phyloP scores from a whole-genome alignment of 2,113 vertebrate genomes.

The Nettapus auritus region DNA sequence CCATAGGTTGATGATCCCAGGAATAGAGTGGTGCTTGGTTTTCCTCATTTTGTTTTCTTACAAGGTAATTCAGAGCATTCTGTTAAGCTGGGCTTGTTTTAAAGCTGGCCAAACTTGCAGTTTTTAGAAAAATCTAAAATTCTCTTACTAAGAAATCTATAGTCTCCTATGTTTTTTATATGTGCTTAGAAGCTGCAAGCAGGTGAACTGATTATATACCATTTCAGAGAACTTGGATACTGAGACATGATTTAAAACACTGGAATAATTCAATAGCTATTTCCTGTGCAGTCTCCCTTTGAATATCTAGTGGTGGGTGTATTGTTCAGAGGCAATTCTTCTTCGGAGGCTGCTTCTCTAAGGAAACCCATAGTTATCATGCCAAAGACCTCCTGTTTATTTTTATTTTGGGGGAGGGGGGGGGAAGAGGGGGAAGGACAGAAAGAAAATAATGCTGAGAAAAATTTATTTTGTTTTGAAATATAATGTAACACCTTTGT shows the following conservation, averaged over 20 bases:
- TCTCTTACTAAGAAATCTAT: not conserved
- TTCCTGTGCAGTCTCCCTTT: not conserved
- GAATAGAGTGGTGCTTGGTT: not conserved
- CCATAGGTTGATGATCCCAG: not conserved
- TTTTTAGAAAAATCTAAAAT: not conserved
- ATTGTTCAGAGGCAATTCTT: not conserved
- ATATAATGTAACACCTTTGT: fast-evolving
- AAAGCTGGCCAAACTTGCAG: not conserved
- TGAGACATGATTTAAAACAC: not conserved
- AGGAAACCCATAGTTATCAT: not conserved
- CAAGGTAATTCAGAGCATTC: not conserved
- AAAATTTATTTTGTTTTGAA: not conserved
- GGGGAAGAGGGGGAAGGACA: too few relatives aligned
- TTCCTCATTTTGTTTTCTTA: not conserved
- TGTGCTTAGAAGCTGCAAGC: not conserved
- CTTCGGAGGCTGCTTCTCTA: not conserved
- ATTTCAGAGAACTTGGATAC: not conserved
- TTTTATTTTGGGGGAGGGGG: not conserved
- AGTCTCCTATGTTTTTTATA: not conserved
- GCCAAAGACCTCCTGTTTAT: not conserved
- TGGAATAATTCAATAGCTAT: not conserved
- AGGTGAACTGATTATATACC: not conserved
- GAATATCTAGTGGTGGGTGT: not conserved
- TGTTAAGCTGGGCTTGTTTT: not conserved
- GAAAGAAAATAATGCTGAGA: not conserved